These are phyloP conservation scores for Caenorhabditis afra DNA, from an alignment of 2,888 invertebrate genomes.

Conservation along the genomic window DNA sequence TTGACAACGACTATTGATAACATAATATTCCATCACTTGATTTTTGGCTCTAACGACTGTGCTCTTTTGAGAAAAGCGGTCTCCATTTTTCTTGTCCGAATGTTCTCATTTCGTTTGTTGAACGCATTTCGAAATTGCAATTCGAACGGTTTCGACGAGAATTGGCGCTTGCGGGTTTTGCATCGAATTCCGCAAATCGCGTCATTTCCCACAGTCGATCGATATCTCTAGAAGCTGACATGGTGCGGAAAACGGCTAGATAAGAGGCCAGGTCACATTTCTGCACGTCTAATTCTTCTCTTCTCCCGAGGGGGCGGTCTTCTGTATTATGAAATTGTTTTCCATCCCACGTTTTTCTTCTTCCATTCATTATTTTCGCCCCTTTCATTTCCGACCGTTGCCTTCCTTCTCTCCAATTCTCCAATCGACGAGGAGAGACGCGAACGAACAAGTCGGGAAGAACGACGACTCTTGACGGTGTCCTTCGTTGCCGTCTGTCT, in stretches of 20 bases:
- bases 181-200: neutral
- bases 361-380: conserved; percentile 1
- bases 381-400: neutral
- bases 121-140: too few relatives aligned
- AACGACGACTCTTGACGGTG: neutral
- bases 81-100: too few relatives aligned
- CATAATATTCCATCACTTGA: conserved; percentile 40
- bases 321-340: conserved; percentile 29
- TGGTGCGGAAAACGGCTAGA: neutral
- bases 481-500: conserved; percentile 8
- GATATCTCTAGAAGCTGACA: neutral
- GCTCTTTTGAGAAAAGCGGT: too few relatives aligned
- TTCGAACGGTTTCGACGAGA: too few relatives aligned
- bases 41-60: conserved; percentile 15
- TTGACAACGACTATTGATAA: conserved; percentile 37
- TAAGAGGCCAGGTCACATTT: neutral
- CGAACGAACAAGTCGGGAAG: too few relatives aligned
- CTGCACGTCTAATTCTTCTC: conserved; percentile 31
- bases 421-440: too few relatives aligned
- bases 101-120: neutral
- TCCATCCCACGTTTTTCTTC: conserved; percentile 6
- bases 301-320: conserved; percentile 8
- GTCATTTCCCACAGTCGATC: neutral
- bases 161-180: too few relatives aligned
- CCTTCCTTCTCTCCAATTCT: neutral